phyloP scores from a whole-genome alignment of 2,888 invertebrate genomes.

The Fabriciana adippe region DNA sequence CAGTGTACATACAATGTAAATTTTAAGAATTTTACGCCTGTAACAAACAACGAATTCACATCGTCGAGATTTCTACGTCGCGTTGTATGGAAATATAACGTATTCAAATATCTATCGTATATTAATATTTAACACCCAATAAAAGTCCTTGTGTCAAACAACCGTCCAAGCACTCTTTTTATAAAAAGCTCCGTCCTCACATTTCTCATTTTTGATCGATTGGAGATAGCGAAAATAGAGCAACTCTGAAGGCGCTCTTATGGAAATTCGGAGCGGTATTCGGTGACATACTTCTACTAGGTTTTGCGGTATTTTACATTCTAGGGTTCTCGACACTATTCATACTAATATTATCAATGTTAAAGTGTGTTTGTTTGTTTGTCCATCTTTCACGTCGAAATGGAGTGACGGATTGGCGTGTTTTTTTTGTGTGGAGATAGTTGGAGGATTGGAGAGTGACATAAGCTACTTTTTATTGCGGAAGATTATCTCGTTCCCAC shows the following conservation, averaged over 20 bases:
- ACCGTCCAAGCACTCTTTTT: background rate
- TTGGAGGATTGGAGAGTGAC: too few species aligned
- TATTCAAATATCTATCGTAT: slow-evolving; percentile 19
- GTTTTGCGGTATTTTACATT: slow-evolving; percentile 12
- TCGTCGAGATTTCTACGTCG: background rate
- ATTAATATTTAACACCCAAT: slow-evolving; percentile 29
- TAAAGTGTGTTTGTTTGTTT: too few species aligned
- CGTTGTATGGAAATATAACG: background rate
- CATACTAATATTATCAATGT: background rate
- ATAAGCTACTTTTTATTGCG: too few species aligned
- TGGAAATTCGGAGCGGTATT: slow-evolving; percentile 26
- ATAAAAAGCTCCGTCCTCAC: slow-evolving; percentile 4
- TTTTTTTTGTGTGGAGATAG: too few species aligned
- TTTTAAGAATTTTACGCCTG: too few species aligned
- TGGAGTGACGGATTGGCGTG: too few species aligned
- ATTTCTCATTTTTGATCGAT: slow-evolving; percentile 25
- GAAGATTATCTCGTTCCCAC: too few species aligned
- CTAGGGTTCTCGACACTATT: background rate
- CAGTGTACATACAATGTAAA: slow-evolving; percentile 1
- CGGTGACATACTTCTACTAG: slow-evolving; percentile 18
- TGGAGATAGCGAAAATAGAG: slow-evolving; percentile 14
- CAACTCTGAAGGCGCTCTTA: slow-evolving; percentile 14
- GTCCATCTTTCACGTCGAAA: too few species aligned
- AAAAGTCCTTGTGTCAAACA: slow-evolving; percentile 2
- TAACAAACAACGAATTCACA: background rate